These are phyloP conservation scores for Equus przewalskii DNA, from an alignment of 2,113 vertebrate species.

Conservation along the genomic window DNA sequence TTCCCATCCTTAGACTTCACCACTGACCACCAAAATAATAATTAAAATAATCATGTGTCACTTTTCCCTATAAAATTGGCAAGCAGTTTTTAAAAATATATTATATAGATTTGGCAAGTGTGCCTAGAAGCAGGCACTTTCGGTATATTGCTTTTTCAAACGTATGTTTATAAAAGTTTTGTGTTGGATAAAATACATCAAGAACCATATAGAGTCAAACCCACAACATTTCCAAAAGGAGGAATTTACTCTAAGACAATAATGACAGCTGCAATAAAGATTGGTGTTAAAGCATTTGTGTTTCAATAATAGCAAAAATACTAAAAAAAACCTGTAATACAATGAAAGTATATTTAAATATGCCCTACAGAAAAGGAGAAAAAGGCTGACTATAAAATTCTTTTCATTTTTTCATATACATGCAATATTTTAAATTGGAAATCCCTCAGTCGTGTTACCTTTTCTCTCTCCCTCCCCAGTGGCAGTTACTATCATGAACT, in stretches of 20 bases:
- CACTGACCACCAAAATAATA: neutral
- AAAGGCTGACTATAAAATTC: neutral
- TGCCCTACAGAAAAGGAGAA: neutral
- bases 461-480: neutral
- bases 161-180: neutral
- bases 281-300: neutral
- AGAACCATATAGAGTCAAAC: neutral
- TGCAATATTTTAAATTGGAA: slow-evolving; percentile 16
- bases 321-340: neutral
- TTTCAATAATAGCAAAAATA: slow-evolving; percentile 1
- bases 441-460: neutral
- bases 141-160: neutral
- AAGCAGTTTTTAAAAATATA: neutral
- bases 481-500: neutral
- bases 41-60: neutral
- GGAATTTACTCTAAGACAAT: neutral
- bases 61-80: neutral
- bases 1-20: neutral
- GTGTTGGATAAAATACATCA: neutral
- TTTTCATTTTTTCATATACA: neutral
- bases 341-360: neutral
- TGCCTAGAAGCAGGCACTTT: neutral
- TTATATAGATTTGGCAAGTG: neutral
- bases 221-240: neutral
- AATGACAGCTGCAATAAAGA: neutral